Evolutionary conservation across 2,113 vertebrate genomes (phyloP).

Genomic region (human (Homo sapiens)): DNA sequence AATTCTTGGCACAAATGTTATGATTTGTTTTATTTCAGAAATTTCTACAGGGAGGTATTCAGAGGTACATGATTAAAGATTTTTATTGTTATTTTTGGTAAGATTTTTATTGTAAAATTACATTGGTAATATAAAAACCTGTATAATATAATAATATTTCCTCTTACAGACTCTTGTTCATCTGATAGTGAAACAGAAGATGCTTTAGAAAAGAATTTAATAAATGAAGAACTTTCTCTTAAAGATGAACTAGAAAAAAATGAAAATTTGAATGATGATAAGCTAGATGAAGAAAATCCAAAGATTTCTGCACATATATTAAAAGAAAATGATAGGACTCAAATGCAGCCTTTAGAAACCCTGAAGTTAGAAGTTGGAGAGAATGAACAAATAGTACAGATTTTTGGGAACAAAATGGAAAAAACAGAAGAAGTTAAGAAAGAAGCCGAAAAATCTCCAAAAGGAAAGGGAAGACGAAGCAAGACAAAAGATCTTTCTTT

Average conservation of each 20-base stretch:
- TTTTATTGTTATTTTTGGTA: background rate
- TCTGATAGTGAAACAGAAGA: constrained; percentile 89
- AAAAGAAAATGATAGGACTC: constrained; percentile 84
- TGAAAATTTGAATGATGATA: constrained; percentile 80
- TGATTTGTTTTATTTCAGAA: constrained; percentile 39
- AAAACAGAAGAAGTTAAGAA: constrained; percentile 83
- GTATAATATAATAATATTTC: constrained; percentile 38
- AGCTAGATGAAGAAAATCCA: constrained; percentile 83
- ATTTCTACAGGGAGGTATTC: background rate
- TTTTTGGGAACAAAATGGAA: constrained; percentile 84
- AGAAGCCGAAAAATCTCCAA: constrained; percentile 89
- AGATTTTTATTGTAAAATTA: constrained; percentile 19
- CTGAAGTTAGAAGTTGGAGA: constrained; percentile 84
- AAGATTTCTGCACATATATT: constrained; percentile 82
- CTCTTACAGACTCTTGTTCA: constrained; percentile 84
- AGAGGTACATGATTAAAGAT: background rate
- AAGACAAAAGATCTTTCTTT: constrained; percentile 85
- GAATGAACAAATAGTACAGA: constrained; percentile 83
- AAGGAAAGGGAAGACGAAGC: constrained; percentile 89
- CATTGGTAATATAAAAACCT: background rate
- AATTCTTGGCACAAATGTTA: constrained; percentile 22
- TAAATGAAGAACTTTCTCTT: constrained; percentile 86
- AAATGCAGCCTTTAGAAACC: constrained; percentile 81
- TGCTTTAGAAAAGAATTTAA: constrained; percentile 84
- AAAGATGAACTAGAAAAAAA: constrained; percentile 83